Base-by-base conservation (phyloP, 1,140 invertebrate genomes). In the Trypoxylus dichotomus region DNA sequence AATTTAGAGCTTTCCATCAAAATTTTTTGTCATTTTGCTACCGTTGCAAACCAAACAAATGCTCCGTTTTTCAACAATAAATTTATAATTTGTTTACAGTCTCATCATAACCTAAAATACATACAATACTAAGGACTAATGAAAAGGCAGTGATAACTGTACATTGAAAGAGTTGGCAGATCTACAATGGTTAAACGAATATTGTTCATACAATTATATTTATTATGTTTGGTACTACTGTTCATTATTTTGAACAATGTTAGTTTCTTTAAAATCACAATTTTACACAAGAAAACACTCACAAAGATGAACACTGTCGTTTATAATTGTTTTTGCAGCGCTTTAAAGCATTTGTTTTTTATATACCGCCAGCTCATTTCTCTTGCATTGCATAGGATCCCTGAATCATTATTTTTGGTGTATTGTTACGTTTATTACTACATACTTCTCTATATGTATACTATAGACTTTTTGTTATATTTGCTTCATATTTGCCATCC, bases 321-420 rank as follows among this genome's bases (percentile, higher is more conserved):
- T 68, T 68, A 68, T 13, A 68, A 27, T 24, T 27, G 60, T 25
- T 68, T 29, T 74, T 63, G 37, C 83, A 83, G 82, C 83, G 82
- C 81, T 79, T 83, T 10, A 68, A 24, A 68, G 27, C 60, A 24
- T 68, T 83, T 83, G 83, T 68, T 27, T 27, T 29, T 68, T 13
- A 27, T 68, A 68, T 13, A 68, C 13, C 60, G 60, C 60, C 60
- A 68, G 60, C 60, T 68, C 60, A 27, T 68, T 84, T 82, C 78
- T 27, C 79, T 80, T 79, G 79, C 82, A 83, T 83, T 84, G 83
- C 82, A 84, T 83, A 83, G 82, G 81, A 82, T 85, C 84, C 84
- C 84, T 85, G 84, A 85, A 82, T 83, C 77, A 82, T 74, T 76
- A 82, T 85, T 82, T 84, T 85, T 85, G 84, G 84, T 85, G 83